Evolutionary conservation across 2,888 invertebrate genomes (phyloP).

Genomic region (Pseudeuparius sepicola): DNA sequence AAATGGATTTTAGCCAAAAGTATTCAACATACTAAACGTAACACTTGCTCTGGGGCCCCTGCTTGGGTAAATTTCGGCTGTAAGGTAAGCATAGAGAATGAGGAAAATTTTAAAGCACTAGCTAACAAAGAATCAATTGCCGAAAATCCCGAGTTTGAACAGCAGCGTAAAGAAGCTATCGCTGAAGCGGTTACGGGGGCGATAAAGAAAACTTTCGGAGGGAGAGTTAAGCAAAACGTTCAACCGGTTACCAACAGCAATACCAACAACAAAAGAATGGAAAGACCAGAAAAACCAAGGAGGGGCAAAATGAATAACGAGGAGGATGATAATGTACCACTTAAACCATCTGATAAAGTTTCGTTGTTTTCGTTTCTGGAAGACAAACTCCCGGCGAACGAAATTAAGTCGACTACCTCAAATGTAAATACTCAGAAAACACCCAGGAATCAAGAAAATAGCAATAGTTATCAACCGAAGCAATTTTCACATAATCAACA

Average conservation of each 20-base stretch:
- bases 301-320: slow-evolving; percentile 19
- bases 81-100: slow-evolving; percentile 49
- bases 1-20: slow-evolving; percentile 69
- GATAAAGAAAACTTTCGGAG: slow-evolving; percentile 45
- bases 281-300: slow-evolving; percentile 16
- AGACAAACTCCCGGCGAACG: slow-evolving; percentile 57
- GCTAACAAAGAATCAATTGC: slow-evolving; percentile 11
- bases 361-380: slow-evolving; percentile 76
- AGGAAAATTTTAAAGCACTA: slow-evolving; percentile 61
- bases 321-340: slow-evolving; percentile 46
- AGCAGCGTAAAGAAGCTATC: slow-evolving; percentile 82
- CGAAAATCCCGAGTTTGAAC: slow-evolving; percentile 77
- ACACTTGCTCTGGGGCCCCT: too few species aligned
- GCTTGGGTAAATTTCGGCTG: slow-evolving; percentile 90
- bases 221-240: slow-evolving; percentile 40
- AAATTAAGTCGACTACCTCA: too few species aligned
- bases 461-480: slow-evolving; percentile 15
- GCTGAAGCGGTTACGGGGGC: slow-evolving; percentile 64
- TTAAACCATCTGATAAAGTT: slow-evolving; percentile 70
- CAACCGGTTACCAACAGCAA: slow-evolving; percentile 18
- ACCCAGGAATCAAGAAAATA: slow-evolving; percentile 8
- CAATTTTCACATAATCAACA: slow-evolving; percentile 13
- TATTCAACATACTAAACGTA: slow-evolving; percentile 25
- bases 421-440: background rate
- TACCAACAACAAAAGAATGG: slow-evolving; percentile 11